Conservation (phyloP, 2,888 invertebrate species). For the Lasioglossum morio region DNA sequence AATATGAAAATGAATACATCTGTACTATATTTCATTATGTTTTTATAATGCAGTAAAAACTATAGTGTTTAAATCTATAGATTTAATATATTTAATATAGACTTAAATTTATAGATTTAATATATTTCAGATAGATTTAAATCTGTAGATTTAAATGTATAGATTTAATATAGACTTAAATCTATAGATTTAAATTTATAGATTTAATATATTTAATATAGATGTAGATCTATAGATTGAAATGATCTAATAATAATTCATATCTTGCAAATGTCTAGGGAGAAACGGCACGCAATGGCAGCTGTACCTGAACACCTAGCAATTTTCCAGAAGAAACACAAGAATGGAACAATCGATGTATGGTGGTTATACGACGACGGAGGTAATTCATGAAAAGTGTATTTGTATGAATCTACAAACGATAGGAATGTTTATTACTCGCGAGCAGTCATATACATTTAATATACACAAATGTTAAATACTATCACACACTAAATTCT, state of each 20-base stretch:
- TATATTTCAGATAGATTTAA: too few species aligned
- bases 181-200: too few species aligned
- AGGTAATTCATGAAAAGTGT: conserved; percentile 84
- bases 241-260: not conserved
- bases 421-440: conserved; percentile 27
- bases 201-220: too few species aligned
- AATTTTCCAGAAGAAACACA: conserved; percentile 91
- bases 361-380: conserved; percentile 99
- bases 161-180: too few species aligned
- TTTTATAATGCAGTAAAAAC: not conserved
- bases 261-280: conserved; percentile 56
- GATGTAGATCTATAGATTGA: too few species aligned
- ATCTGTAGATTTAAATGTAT: too few species aligned
- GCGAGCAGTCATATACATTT: not conserved
- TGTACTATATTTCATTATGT: not conserved
- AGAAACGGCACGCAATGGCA: conserved; percentile 76
- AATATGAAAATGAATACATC: not conserved
- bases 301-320: conserved; percentile 89
- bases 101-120: too few species aligned
- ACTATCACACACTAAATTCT: too few species aligned
- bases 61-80: too few species aligned
- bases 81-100: too few species aligned
- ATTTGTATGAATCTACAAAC: conserved; percentile 16
- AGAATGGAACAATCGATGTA: conserved; percentile 94
- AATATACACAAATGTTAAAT: not conserved